These are phyloP conservation scores for Taenaris catops DNA, from an alignment of 2,888 invertebrate genomes.

Conservation along the genomic window DNA sequence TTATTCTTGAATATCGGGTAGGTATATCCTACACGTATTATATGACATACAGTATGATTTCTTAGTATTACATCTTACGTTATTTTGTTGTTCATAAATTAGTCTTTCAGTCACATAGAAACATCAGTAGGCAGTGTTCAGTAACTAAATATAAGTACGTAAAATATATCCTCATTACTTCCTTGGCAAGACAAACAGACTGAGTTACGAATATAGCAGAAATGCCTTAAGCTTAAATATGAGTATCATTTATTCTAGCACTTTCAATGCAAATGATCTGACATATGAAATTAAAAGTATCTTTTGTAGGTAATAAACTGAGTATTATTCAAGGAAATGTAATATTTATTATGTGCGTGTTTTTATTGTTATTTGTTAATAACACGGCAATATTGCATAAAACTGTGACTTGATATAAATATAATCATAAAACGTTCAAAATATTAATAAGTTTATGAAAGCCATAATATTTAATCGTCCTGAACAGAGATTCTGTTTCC, in stretches of 20 bases:
- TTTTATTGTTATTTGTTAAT: too few species aligned
- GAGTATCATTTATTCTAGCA: constrained; percentile 14
- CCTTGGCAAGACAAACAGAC: constrained; percentile 28
- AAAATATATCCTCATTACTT: constrained; percentile 21
- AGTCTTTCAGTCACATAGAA: constrained; percentile 31
- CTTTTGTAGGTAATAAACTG: constrained; percentile 2
- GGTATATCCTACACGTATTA: too few species aligned
- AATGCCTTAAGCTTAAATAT: constrained; percentile 10
- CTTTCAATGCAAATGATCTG: constrained; percentile 11
- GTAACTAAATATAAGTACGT: constrained; percentile 25
- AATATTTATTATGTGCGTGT: background rate
- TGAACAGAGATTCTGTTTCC: constrained; percentile 13
- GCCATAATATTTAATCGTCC: constrained; percentile 14
- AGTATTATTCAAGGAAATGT: constrained; percentile 6
- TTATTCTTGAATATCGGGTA: too few species aligned
- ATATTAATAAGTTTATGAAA: constrained; percentile 13
- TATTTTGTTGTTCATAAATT: constrained; percentile 18
- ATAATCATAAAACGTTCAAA: constrained; percentile 4
- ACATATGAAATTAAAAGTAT: constrained; percentile 8
- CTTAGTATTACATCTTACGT: constrained; percentile 14
- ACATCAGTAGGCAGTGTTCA: constrained; percentile 50
- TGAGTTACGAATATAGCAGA: constrained; percentile 13
- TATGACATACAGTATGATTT: too few species aligned
- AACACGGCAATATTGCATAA: constrained; percentile 13
- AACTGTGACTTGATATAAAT: constrained; percentile 15